Evolutionary conservation across 2,888 invertebrate genomes (phyloP), one percentile per base, ranked within the genome.

Genomic region (Drosophila prolongata): DNA sequence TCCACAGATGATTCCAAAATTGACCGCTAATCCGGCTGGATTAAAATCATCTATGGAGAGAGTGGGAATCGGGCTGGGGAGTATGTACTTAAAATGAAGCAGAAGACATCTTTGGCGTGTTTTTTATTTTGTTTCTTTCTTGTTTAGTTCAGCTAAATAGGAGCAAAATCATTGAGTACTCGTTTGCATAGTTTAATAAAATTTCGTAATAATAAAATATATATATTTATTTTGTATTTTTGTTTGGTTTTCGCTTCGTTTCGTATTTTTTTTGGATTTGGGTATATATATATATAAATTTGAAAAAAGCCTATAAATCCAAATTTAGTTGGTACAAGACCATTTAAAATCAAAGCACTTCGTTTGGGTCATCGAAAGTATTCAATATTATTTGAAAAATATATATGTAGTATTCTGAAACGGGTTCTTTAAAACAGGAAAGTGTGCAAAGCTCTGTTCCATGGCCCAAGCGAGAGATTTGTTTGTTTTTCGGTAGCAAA

Each of bases 31-130:
- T 1, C 2, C 14, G 43, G 19, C 13, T 34, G 10, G 42, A 14
- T 8, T 16, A 30, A 27, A 40, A 53, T 40, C 46, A 27, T 16
- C 46, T 5, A 6, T 13, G 70, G 62, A 70, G 75, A 64, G 69
- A 75, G 61, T 58, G 13, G 56, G 24, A 27, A n/a, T 56, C 16
- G 35, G 66, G 27, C 34, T 11, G 2, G 38, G 60, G 27, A 49
- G 19, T 40, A 70, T 70, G 58, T 77, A 84, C 82, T 84, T 87
- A 76, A 85, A 85, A 85, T 77, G 75, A 87, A 86, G 86, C 86
- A 86, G 88, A 87, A 87, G 86, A 87, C 86, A 85, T 87, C 83
- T 85, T 80, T 85, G 86, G 77, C 83, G 79, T 78, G 78, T 85
- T 78, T 77, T 64, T 38, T 74, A 42, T 61, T 56, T 56, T 61